Conservation (phyloP, 2,797 vertebrate species). For the Epinephelus malabaricus region DNA sequence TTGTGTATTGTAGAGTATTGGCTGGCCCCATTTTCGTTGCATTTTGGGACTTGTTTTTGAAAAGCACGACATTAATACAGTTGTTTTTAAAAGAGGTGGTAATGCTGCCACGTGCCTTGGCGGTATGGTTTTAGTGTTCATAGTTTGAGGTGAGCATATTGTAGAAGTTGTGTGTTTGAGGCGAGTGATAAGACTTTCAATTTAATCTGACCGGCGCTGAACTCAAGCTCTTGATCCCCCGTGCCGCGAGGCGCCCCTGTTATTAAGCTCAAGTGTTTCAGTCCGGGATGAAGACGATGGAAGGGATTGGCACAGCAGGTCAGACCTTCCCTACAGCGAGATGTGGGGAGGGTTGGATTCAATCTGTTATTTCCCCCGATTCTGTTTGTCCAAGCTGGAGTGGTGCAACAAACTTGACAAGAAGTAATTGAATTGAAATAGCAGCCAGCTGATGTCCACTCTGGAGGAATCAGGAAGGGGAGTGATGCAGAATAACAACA, state of each 20-base stretch:
- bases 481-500: constrained; percentile 9
- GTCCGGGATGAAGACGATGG: constrained; percentile 44
- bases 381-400: constrained; percentile 39
- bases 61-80: neutral
- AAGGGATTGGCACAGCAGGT: constrained; percentile 29
- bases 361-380: constrained; percentile 37
- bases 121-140: neutral
- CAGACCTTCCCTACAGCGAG: constrained; percentile 32
- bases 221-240: constrained; percentile 52
- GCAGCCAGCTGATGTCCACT: constrained; percentile 56
- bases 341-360: constrained; percentile 35
- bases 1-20: neutral
- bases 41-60: constrained; percentile 2
- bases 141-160: constrained; percentile 21
- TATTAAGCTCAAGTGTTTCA: constrained; percentile 63
- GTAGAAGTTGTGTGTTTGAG: constrained; percentile 25
- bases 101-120: fast-evolving
- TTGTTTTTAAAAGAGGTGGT: neutral
- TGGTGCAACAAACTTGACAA: constrained; percentile 38
- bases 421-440: constrained; percentile 62
- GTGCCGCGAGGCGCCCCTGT: constrained; percentile 28
- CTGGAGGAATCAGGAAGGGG: constrained; percentile 10
- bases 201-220: constrained; percentile 43
- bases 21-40: neutral
- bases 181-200: constrained; percentile 58